phyloP scores from a whole-genome alignment of 2,797 vertebrate genomes.

The Crenuchus spilurus region DNA sequence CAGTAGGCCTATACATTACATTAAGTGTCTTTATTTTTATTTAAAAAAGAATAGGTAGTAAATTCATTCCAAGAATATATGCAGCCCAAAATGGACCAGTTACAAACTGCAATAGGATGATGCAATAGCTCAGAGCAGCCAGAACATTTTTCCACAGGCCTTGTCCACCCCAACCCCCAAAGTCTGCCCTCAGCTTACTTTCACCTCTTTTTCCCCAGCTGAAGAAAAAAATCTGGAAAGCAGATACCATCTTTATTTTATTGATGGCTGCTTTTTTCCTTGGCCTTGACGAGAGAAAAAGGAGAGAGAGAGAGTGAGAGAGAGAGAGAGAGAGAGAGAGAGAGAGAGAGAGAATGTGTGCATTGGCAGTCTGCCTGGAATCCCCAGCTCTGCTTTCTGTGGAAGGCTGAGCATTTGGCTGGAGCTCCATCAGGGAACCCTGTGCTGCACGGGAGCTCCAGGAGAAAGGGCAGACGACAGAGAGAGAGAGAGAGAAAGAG shows the following conservation, averaged over 20 bases:
- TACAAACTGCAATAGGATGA: slow-evolving; percentile 51
- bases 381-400: slow-evolving; percentile 62
- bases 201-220: slow-evolving; percentile 48
- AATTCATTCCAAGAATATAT: too few species aligned
- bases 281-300: slow-evolving; percentile 33
- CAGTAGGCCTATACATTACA: too few species aligned
- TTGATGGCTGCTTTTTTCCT: slow-evolving; percentile 54
- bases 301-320: slow-evolving; percentile 9
- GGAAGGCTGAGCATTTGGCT: slow-evolving; percentile 74
- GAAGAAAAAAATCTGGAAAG: slow-evolving; percentile 50
- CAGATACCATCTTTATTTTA: slow-evolving; percentile 57
- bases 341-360: slow-evolving; percentile 54
- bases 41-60: too few species aligned
- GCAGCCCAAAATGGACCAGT: neutral
- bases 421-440: slow-evolving; percentile 66
- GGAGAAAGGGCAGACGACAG: slow-evolving; percentile 53
- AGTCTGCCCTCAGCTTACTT: slow-evolving; percentile 39
- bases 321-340: slow-evolving; percentile 33
- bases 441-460: slow-evolving; percentile 56
- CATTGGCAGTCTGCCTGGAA: slow-evolving; percentile 63
- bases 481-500: slow-evolving; percentile 2
- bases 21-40: too few species aligned
- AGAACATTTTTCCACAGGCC: slow-evolving; percentile 41
- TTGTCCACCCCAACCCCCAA: slow-evolving; percentile 5
- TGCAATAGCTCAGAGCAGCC: slow-evolving; percentile 50